Conservation (phyloP, 2,888 invertebrate species). For the Eupelmus urozonus region DNA sequence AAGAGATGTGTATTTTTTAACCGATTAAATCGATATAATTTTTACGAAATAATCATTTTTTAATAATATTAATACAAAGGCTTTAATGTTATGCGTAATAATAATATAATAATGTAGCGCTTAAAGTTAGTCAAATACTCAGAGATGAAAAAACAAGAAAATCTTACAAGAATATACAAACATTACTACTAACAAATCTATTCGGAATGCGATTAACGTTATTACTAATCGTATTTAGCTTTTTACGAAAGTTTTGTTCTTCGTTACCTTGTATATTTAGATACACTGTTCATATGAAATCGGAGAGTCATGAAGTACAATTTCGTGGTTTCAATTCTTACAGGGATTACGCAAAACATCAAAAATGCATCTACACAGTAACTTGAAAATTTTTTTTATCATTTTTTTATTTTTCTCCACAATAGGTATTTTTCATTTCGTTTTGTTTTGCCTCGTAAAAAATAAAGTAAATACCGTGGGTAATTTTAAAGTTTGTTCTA, state of each 20-base stretch:
- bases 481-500: slow-evolving; percentile 36
- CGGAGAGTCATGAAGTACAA: slow-evolving; percentile 54
- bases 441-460: slow-evolving; percentile 32
- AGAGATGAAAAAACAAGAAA: slow-evolving; percentile 52
- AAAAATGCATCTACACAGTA: slow-evolving; percentile 55
- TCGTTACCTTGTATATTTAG: slow-evolving; percentile 13
- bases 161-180: slow-evolving; percentile 58
- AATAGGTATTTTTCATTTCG: slow-evolving; percentile 38
- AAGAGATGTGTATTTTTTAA: slow-evolving; percentile 49
- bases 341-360: slow-evolving; percentile 56
- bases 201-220: slow-evolving; percentile 53
- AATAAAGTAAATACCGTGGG: slow-evolving; percentile 39
- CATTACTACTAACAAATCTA: slow-evolving; percentile 57
- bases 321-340: slow-evolving; percentile 44
- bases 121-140: slow-evolving; percentile 42
- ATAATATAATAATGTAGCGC: slow-evolving; percentile 49
- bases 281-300: slow-evolving; percentile 56
- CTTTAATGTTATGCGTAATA: slow-evolving; percentile 48
- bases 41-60: slow-evolving; percentile 43
- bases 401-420: slow-evolving; percentile 50
- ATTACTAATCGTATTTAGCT: slow-evolving; percentile 35
- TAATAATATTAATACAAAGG: slow-evolving; percentile 54
- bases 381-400: slow-evolving; percentile 46
- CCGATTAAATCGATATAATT: slow-evolving; percentile 44
- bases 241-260: slow-evolving; percentile 33